Percentiles rank a stretch among this genome's conserved stretches.
phyloP scores from a whole-genome alignment of 1,140 invertebrate genomes.

The Orchestia grillus region DNA sequence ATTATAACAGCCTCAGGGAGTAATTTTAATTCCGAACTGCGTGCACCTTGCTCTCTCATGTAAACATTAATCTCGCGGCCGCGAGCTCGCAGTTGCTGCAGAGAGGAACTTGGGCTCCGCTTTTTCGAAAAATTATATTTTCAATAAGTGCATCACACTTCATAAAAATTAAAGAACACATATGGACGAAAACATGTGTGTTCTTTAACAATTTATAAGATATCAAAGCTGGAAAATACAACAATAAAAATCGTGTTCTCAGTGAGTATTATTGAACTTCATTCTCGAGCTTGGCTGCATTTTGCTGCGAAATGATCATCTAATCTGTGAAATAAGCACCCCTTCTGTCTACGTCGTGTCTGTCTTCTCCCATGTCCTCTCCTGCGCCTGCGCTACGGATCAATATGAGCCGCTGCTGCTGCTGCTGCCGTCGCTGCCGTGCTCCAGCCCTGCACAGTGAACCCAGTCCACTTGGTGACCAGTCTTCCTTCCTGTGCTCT shows the following conservation, averaged over 20 bases:
- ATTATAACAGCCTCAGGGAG: no score
- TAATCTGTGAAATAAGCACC: neutral
- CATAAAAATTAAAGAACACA: no score
- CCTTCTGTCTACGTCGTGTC: neutral
- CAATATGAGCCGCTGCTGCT: neutral
- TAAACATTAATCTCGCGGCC: no score
- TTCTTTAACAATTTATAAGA: neutral
- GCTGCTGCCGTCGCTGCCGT: neutral
- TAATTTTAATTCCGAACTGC: no score
- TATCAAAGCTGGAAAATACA: neutral
- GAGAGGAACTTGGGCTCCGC: no score
- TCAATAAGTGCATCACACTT: no score
- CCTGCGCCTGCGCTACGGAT: slow-evolving; percentile 39
- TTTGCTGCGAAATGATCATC: neutral
- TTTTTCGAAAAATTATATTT: no score
- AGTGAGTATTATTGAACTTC: neutral
- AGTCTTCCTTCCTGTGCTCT: slow-evolving; percentile 54
- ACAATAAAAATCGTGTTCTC: neutral
- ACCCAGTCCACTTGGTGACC: slow-evolving; percentile 43
- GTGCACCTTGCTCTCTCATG: no score
- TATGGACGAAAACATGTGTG: no score
- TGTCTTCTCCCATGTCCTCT: neutral
- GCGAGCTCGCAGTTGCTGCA: no score
- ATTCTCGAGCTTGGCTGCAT: neutral
- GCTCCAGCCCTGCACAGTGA: neutral